These are phyloP conservation scores for Sycophaga agraensis DNA, from an alignment of 1,140 invertebrate genomes.

Conservation along the genomic window DNA sequence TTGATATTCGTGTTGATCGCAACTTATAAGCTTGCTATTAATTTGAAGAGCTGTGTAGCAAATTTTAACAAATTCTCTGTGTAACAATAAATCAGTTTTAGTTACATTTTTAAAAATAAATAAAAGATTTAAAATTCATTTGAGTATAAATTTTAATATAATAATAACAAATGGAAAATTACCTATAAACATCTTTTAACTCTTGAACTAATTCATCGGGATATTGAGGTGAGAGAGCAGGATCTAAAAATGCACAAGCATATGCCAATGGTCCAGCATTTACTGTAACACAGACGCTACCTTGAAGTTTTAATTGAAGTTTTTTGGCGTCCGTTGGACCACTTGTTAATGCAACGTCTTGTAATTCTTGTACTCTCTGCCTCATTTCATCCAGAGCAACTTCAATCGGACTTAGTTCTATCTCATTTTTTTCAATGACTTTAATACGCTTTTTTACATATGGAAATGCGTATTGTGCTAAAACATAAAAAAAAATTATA, in stretches of 20 bases:
- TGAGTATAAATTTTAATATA: not conserved
- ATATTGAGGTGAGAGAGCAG: conserved; percentile 66
- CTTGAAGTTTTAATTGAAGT: conserved; percentile 85
- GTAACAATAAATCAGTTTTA: conserved; percentile 14
- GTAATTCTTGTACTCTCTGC: conserved; percentile 77
- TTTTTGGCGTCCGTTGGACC: conserved; percentile 81
- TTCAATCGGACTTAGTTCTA: conserved; percentile 87
- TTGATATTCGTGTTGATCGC: conserved; percentile 88
- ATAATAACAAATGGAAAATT: conserved; percentile 28
- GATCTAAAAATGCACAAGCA: conserved; percentile 84
- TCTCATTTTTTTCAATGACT: conserved; percentile 70
- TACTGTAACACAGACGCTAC: conserved; percentile 88
- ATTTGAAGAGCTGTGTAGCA: conserved; percentile 85
- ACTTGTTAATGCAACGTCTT: conserved; percentile 78
- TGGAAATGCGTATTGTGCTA: conserved; percentile 83
- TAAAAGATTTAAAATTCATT: not conserved
- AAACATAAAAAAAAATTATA: conserved; percentile 33
- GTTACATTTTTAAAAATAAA: not conserved
- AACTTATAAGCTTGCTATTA: conserved; percentile 80
- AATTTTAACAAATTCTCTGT: conserved; percentile 83
- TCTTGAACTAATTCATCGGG: conserved; percentile 81
- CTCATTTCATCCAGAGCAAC: conserved; percentile 93
- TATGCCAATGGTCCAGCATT: conserved; percentile 94
- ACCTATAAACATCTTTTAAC: conserved; percentile 85
- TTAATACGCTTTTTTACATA: conserved; percentile 88